Evolutionary conservation across 2,888 invertebrate species (phyloP), one percentile per base, ranked within the genome.

Genomic region (Epirrita christyi): DNA sequence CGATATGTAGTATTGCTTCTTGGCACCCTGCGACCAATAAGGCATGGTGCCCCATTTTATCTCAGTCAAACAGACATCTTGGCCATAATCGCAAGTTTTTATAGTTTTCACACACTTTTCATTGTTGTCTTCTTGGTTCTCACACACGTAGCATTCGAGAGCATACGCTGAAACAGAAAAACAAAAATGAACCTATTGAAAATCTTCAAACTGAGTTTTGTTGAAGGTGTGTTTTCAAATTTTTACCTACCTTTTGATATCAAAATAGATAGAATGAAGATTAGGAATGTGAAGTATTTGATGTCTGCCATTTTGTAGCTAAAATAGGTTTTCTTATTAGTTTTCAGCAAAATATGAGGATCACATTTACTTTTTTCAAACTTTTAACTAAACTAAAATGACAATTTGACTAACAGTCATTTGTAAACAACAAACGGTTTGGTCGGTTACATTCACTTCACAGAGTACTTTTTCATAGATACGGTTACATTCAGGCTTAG

Each of bases 21-120:
- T 94, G 0, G 98, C 97, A 21, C 98, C 97, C 76, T 97, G 96
- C 0, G 97, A 96, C 97, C 98, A 99, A 80, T 98, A 98, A 0
- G 98, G 98, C n/a, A 97, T 96, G 93, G 97, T 97, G 75, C 98
- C 98, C 98, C 98, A 99, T 84, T 95, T 95, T 28, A 98, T 96
- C 83, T 97, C 96, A 0, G 98, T 96, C 64, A 97, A 93, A 83
- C 98, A 98, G 58, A 96, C 94, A 81, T 98, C 97, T 78, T 98
- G 95, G 36, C 94, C 95, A 69, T 95, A 95, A 67, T 97, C 96
- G 83, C 99, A 99, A 8, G 97, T 97, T 85, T 95, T 96, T 7
- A 98, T 97, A 0, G 98, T 97, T 76, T 96, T 97, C 3, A 96
- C 92, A 83, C 99, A 99, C 88, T 99, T 99, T 65, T 97, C 98